A percentile compares a stretch with the other conserved stretches of the same genome.
Evolutionary conservation across 2,888 invertebrate genomes (phyloP).

Genomic region (Norana najaformis): DNA sequence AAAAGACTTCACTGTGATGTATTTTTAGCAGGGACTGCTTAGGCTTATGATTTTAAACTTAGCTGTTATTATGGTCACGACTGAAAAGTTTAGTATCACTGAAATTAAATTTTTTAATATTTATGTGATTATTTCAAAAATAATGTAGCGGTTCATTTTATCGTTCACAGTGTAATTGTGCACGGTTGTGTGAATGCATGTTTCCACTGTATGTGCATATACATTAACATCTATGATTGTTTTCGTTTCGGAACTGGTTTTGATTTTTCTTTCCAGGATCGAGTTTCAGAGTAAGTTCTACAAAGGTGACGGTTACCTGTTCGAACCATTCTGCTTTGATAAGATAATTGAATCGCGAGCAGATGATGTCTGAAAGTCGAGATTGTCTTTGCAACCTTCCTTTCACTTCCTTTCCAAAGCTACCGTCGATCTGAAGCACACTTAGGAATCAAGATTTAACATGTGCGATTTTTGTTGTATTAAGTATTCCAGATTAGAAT

Average conservation of each 20-base stretch:
- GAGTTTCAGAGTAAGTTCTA: conserved; percentile 99
- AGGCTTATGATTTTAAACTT: too few relatives aligned
- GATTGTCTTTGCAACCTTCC: not conserved
- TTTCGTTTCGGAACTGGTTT: not conserved
- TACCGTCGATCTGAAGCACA: not conserved
- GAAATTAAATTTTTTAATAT: too few relatives aligned
- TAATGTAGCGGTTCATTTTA: too few relatives aligned
- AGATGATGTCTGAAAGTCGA: conserved; percentile 22
- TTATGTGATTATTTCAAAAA: too few relatives aligned
- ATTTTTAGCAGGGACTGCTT: too few relatives aligned
- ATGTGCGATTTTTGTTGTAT: not conserved
- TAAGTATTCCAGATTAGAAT: not conserved
- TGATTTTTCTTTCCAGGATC: conserved; percentile 71
- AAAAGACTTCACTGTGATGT: too few relatives aligned
- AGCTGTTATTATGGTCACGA: too few relatives aligned
- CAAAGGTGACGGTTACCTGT: conserved; percentile 84
- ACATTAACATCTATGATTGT: not conserved
- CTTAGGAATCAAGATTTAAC: not conserved
- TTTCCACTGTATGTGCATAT: too few relatives aligned
- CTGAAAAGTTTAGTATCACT: too few relatives aligned
- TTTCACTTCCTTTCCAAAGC: not conserved
- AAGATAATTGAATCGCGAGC: conserved; percentile 54
- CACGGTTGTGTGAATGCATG: too few relatives aligned
- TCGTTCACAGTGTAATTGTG: too few relatives aligned
- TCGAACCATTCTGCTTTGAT: conserved; percentile 92